These are phyloP conservation scores for Perca fluviatilis DNA, from an alignment of 2,113 vertebrate genomes.

Conservation along the genomic window DNA sequence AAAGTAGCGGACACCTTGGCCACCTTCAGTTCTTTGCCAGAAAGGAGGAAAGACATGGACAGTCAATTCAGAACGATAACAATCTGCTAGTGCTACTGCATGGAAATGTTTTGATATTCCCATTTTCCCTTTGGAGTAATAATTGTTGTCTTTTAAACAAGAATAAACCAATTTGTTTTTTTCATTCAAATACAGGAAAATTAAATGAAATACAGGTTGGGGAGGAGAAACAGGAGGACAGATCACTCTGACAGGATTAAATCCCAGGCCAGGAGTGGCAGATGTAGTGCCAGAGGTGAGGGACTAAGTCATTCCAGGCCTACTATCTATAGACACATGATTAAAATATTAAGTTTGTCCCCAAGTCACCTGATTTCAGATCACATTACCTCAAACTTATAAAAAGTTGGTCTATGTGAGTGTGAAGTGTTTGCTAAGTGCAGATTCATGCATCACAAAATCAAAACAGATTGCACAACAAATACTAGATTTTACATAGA, in stretches of 20 bases:
- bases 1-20: constrained; percentile 46
- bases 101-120: background rate
- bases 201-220: background rate
- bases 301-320: constrained; percentile 19
- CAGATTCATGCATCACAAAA: background rate
- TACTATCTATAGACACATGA: constrained; percentile 5
- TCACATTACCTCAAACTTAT: background rate
- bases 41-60: constrained; percentile 18
- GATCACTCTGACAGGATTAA: constrained; percentile 24
- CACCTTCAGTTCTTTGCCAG: constrained; percentile 46
- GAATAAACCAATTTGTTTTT: background rate
- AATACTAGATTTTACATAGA: too few species aligned
- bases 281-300: constrained; percentile 26
- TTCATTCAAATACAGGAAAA: background rate
- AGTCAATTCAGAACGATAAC: constrained; percentile 4
- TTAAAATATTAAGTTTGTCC: constrained; percentile 28
- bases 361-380: constrained; percentile 4
- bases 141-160: background rate
- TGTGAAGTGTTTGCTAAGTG: background rate
- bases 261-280: constrained; percentile 8
- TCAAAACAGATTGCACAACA: background rate
- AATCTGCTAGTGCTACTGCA: background rate
- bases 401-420: background rate
- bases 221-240: constrained; percentile 9
- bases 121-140: background rate